Percentiles rank a stretch among this genome's conserved stretches.
phyloP scores from a whole-genome alignment of 30 jellyfish, hydroid and myxozoan species.

The Morbakka virulenta region DNA sequence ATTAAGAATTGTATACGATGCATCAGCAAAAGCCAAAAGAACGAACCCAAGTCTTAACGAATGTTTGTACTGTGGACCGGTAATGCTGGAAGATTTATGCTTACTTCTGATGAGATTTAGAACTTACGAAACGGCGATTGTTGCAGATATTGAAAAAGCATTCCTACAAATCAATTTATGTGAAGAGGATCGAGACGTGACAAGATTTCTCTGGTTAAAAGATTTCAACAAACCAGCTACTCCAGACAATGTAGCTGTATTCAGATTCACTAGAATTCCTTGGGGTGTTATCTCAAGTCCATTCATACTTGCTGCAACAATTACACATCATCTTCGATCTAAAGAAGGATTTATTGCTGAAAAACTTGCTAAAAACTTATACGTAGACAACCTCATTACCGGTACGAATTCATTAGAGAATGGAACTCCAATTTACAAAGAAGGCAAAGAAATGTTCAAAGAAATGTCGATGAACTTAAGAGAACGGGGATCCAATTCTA shows the following conservation, averaged over 20 bases:
- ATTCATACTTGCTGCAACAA: conserved; percentile 29
- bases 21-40: conserved; percentile 24
- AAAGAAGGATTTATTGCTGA: too few relatives aligned
- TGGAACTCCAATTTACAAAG: conserved; percentile 9
- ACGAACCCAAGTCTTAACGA: not conserved
- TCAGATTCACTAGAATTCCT: conserved; percentile 27
- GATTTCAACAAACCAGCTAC: conserved; percentile 5
- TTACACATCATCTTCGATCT: conserved; percentile 17
- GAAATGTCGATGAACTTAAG: conserved; percentile 23
- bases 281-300: conserved; percentile 33
- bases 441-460: not conserved
- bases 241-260: conserved; percentile 3
- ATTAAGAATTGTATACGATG: conserved; percentile 30
- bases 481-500: conserved; percentile 24
- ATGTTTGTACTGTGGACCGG: conserved; percentile 31
- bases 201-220: conserved; percentile 26
- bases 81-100: conserved; percentile 34
- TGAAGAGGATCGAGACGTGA: conserved; percentile 33
- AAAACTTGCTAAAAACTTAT: not conserved
- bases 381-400: conserved; percentile 33
- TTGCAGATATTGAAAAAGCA: conserved; percentile 36
- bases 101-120: conserved; percentile 17
- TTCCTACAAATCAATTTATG: conserved; percentile 23
- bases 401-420: conserved; percentile 11
- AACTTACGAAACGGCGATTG: conserved; percentile 1